Percentiles rank a stretch among this genome's conserved stretches.
Conservation (phyloP, 2,113 vertebrate genomes). For the Onychostruthus taczanowskii region DNA sequence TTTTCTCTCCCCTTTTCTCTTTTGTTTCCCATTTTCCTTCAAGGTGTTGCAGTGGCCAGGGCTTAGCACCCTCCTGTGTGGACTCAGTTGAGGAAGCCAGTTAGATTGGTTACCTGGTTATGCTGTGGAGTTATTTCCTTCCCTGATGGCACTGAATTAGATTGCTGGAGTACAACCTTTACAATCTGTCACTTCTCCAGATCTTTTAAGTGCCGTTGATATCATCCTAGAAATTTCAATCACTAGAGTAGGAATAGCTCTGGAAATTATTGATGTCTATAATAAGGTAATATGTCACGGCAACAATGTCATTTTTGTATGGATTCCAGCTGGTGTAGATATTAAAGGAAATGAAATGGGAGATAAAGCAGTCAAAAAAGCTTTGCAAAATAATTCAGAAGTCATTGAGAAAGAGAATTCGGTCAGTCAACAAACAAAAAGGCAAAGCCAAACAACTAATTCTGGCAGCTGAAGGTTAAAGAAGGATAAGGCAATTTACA, state of each 20-base stretch:
- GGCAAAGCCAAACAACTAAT: constrained; percentile 19
- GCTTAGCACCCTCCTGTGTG: background rate
- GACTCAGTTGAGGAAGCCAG: constrained; percentile 19
- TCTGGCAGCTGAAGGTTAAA: constrained; percentile 52
- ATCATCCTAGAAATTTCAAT: constrained; percentile 76
- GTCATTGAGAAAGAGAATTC: constrained; percentile 58
- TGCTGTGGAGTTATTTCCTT: constrained; percentile 65
- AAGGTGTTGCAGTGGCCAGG: background rate
- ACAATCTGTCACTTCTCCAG: constrained; percentile 73
- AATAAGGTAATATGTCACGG: constrained; percentile 73
- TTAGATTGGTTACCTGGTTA: constrained; percentile 65
- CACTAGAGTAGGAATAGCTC: constrained; percentile 63
- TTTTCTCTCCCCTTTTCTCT: rapidly evolving
- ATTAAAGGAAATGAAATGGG: constrained; percentile 75
- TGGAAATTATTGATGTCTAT: constrained; percentile 77
- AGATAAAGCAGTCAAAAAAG: constrained; percentile 72
- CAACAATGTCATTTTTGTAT: constrained; percentile 73
- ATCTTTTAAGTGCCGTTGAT: constrained; percentile 73
- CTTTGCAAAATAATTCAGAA: constrained; percentile 72
- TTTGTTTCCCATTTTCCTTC: background rate
- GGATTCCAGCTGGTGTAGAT: constrained; percentile 59
- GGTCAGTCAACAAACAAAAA: constrained; percentile 47
- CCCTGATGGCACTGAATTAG: constrained; percentile 65
- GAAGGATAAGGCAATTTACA: constrained; percentile 16
- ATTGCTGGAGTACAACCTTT: constrained; percentile 73